These are phyloP conservation scores for Botrylloides violaceus DNA, from an alignment of 23 tunicate species.

Conservation along the genomic window DNA sequence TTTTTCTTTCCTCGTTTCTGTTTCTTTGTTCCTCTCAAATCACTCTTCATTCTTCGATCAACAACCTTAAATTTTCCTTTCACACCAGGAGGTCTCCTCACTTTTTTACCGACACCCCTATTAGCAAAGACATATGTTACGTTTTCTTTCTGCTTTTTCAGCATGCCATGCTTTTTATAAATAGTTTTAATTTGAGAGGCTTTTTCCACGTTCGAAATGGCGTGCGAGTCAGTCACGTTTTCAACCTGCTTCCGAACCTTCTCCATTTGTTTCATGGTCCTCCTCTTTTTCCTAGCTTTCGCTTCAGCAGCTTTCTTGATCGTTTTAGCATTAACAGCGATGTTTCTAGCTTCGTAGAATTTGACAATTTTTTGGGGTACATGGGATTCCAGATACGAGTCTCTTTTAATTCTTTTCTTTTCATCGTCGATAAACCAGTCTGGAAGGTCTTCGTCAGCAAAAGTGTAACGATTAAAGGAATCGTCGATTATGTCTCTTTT, in stretches of 20 bases:
- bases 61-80: conserved; percentile 86
- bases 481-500: conserved; percentile 82
- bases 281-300: conserved; percentile 76
- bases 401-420: conserved; percentile 29
- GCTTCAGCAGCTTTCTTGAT: conserved; percentile 98
- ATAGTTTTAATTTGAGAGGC: conserved; percentile 70
- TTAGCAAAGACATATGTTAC: conserved; percentile 90
- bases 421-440: conserved; percentile 97
- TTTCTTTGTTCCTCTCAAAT: conserved; percentile 52
- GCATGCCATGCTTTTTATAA: conserved; percentile 81
- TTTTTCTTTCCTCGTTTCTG: not conserved
- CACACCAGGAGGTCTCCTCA: conserved; percentile 86
- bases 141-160: conserved; percentile 78
- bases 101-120: conserved; percentile 73
- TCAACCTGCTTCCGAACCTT: conserved; percentile 82
- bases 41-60: conserved; percentile 93
- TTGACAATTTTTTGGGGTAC: conserved; percentile 41
- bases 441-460: conserved; percentile 75
- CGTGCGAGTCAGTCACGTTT: conserved; percentile 45
- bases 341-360: conserved; percentile 48
- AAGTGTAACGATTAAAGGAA: conserved; percentile 79
- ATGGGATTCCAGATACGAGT: conserved; percentile 33
- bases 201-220: conserved; percentile 75
- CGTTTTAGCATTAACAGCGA: conserved; percentile 60
- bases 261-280: conserved; percentile 50